These are phyloP conservation scores for Actinia equina DNA, from an alignment of 64 coral and sea anemone genomes.

Conservation along the genomic window DNA sequence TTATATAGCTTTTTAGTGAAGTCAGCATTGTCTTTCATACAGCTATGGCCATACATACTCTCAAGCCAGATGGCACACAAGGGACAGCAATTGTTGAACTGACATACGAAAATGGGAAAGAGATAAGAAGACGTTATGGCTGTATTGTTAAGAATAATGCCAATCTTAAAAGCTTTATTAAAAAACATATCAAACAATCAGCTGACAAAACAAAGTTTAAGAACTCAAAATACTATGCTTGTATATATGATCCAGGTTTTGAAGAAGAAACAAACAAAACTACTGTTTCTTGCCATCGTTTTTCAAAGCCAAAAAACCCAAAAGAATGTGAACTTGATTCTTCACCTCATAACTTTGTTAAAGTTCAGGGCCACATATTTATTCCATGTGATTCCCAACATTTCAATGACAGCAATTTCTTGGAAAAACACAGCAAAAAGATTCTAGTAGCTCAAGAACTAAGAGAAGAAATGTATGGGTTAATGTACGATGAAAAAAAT, in stretches of 20 bases:
- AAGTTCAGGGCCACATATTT: background rate
- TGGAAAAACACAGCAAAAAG: background rate
- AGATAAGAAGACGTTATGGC: background rate
- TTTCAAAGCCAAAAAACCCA: background rate
- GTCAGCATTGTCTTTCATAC: no score
- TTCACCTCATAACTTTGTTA: background rate
- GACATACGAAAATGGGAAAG: background rate
- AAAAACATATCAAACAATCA: background rate
- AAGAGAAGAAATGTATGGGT: background rate
- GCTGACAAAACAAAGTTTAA: background rate
- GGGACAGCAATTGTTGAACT: background rate
- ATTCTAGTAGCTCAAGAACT: background rate
- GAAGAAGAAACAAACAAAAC: background rate
- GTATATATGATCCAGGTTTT: background rate
- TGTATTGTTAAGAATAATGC: background rate
- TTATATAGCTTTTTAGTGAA: no score
- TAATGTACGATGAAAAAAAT: background rate
- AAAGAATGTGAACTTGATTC: background rate
- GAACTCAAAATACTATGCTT: background rate
- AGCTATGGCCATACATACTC: background rate
- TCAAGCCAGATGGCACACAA: background rate
- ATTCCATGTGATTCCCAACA: background rate
- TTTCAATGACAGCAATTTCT: background rate
- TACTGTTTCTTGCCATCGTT: background rate
- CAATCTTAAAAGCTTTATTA: background rate